Evolutionary conservation across 1,140 invertebrate species (phyloP).

Genomic region (Eupristina koningsbergeri): DNA sequence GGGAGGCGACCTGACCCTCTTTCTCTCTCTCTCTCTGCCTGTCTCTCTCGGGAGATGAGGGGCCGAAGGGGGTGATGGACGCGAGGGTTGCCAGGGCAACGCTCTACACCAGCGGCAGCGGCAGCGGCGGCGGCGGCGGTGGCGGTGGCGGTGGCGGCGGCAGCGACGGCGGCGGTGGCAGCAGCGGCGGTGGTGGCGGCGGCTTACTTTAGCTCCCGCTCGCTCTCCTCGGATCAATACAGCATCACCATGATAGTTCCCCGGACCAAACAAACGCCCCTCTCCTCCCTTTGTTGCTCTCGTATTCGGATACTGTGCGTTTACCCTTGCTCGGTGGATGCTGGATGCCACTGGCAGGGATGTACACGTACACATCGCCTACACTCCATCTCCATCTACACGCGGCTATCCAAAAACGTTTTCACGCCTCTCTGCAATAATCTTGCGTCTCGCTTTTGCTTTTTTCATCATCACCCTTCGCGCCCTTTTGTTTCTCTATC

Average conservation of each 20-base stretch:
- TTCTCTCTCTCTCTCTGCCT: constrained; percentile 24
- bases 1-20: constrained; percentile 51
- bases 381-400: neutral
- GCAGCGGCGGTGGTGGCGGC: too few species aligned
- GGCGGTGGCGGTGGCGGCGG: too few species aligned
- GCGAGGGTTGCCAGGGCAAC: constrained; percentile 74
- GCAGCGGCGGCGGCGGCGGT: too few species aligned
- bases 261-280: constrained; percentile 70
- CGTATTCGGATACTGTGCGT: constrained; percentile 2
- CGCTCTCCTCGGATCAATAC: constrained; percentile 69
- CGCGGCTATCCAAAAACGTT: constrained; percentile 44
- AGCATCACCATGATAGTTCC: constrained; percentile 66
- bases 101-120: constrained; percentile 61
- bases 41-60: constrained; percentile 56
- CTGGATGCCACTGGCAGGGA: constrained; percentile 34
- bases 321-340: constrained; percentile 1
- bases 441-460: constrained; percentile 42
- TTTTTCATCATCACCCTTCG: constrained; percentile 13
- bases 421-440: constrained; percentile 35
- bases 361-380: constrained; percentile 11
- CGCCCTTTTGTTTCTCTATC: neutral
- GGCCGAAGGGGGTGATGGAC: constrained; percentile 69
- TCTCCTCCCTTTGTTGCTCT: constrained; percentile 33
- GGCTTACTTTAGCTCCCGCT: constrained; percentile 67
- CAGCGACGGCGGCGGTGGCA: too few species aligned